A percentile compares a stretch with the other conserved stretches of the same genome.
Conservation (phyloP, 2,797 vertebrate genomes). For the Poeciliopsis presidionis region DNA sequence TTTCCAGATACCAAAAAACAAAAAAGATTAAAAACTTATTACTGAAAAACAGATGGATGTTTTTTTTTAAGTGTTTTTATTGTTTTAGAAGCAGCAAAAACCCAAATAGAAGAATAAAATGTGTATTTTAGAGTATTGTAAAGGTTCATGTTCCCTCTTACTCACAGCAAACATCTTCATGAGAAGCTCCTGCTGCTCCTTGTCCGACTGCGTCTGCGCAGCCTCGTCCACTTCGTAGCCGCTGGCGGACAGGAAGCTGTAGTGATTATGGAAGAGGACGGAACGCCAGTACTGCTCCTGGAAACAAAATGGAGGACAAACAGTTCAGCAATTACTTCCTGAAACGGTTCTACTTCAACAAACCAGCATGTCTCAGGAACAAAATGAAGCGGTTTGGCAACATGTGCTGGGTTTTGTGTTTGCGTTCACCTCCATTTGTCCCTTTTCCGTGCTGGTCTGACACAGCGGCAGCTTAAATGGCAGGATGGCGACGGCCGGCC, state of each 20-base stretch:
- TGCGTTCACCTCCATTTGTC: constrained; percentile 93
- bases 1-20: too few species aligned
- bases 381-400: neutral
- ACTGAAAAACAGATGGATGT: too few species aligned
- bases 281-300: constrained; percentile 97
- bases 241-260: constrained; percentile 87
- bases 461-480: constrained; percentile 92
- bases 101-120: too few species aligned
- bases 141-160: constrained; percentile 43
- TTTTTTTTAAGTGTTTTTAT: too few species aligned
- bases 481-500: constrained; percentile 90
- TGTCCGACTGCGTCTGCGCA: constrained; percentile 80
- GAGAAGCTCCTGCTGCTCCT: constrained; percentile 93
- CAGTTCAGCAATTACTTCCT: neutral
- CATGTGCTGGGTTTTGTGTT: neutral
- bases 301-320: constrained; percentile 6
- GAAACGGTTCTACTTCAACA: neutral
- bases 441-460: constrained; percentile 92
- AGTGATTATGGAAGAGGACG: constrained; percentile 86
- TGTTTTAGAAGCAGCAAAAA: too few species aligned
- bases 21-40: too few species aligned
- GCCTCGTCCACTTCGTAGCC: constrained; percentile 89
- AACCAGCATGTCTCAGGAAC: neutral
- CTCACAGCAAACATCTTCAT: constrained; percentile 97
- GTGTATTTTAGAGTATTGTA: too few species aligned